Percentiles rank a stretch among this genome's conserved stretches.
Evolutionary conservation across 2,113 vertebrate genomes (phyloP).

Genomic region (Lanius collurio): DNA sequence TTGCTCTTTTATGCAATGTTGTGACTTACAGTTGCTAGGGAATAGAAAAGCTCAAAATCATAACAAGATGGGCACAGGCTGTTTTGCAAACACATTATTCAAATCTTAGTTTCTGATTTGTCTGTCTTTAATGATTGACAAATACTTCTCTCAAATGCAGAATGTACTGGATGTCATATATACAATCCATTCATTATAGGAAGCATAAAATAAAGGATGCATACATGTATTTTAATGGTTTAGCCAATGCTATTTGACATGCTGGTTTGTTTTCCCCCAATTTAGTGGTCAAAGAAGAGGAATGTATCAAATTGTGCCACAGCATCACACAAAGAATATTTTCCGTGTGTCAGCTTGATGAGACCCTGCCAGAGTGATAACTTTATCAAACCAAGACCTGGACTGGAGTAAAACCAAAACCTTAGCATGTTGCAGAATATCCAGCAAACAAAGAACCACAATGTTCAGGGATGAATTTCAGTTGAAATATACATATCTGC

Average conservation of each 20-base stretch:
- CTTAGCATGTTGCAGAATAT: background rate
- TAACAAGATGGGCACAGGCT: background rate
- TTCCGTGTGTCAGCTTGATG: background rate
- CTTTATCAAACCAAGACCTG: background rate
- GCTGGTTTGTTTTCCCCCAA: background rate
- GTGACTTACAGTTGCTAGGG: conserved; percentile 24
- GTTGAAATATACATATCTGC: background rate
- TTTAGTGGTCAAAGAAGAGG: background rate
- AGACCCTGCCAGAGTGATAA: background rate
- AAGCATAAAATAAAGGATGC: background rate
- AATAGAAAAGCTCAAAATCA: conserved; percentile 1
- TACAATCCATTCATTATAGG: background rate
- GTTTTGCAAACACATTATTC: background rate
- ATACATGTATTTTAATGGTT: background rate
- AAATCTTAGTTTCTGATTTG: background rate
- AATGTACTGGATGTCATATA: background rate
- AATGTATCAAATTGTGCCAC: background rate
- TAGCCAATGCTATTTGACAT: background rate
- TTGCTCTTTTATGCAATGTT: background rate
- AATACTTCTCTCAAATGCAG: background rate
- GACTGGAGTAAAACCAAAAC: background rate
- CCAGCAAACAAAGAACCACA: background rate
- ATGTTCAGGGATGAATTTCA: background rate
- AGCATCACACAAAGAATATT: background rate
- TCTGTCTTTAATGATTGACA: background rate